Base-by-base conservation (phyloP, 2,888 invertebrate species). In the Fabriciana adippe region DNA sequence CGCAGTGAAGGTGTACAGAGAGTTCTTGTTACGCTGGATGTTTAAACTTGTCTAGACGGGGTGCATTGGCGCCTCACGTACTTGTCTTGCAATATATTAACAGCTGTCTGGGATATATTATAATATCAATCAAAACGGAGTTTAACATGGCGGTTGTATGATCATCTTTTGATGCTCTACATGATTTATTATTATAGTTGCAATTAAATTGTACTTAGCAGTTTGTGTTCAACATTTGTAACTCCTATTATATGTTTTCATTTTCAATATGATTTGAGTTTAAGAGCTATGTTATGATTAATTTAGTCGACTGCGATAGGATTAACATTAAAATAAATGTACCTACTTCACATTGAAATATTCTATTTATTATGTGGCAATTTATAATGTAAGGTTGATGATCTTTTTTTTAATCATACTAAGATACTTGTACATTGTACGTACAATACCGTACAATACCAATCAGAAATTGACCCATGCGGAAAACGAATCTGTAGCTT, bases 31-130 rank as follows among this genome's bases (percentile, higher is more conserved):
- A 66, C 71, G 74, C 77, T 74, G 76, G 75, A 61, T 62, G 64
- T 68, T 64, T 48, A 45, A 66, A 66, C 70, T 70, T 59, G 78
- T 76, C 78, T 77, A 79, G 78, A 76, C 76, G 64, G 72, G 70
- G 70, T 72, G 65, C 48, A 69, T 60, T 57, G 72, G 71, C 72
- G 72, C 70, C 71, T 69, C 68, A 71, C 71, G 74, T 73, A 71
- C 70, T 68, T 71, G 35, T 63, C 68, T 67, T 31, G 51, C 57
- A 70, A 69, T 65, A 71, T 63, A 59, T 70, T 72, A 69, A 67
- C 66, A 71, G 53, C 63, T 66, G 64, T 62, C 70, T 66, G 51
- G 53, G 50, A 53, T 63, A 66, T 71, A 68, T 71, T 71, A 61
- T 66, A 66, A 66, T 71, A 71, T 71, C 63, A 71, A 66, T 53